Evolutionary conservation across 2,888 invertebrate species (phyloP).

Genomic region (Torymus tubicola): DNA sequence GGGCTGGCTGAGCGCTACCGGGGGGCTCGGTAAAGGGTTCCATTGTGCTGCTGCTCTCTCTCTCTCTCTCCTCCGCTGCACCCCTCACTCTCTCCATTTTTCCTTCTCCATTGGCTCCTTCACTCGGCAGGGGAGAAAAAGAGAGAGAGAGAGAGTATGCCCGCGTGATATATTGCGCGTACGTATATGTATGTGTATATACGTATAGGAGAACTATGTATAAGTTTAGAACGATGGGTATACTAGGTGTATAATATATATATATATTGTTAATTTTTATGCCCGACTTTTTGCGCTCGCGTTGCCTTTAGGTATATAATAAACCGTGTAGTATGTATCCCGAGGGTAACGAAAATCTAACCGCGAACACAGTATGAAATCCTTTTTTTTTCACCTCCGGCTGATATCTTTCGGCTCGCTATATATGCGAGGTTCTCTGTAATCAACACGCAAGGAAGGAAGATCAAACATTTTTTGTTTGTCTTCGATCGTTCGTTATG

Average conservation of each 20-base stretch:
- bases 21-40: conserved; percentile 77
- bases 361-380: conserved; percentile 15
- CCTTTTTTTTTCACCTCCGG: conserved; percentile 43
- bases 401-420: conserved; percentile 3
- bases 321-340: background rate
- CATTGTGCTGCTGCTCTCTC: conserved; percentile 67
- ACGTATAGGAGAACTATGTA: too few relatives aligned
- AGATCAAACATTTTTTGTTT: conserved; percentile 48
- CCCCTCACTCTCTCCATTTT: conserved; percentile 43
- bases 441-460: conserved; percentile 22
- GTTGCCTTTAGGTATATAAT: conserved; percentile 1
- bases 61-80: conserved; percentile 43
- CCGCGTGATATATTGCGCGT: conserved; percentile 72
- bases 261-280: conserved; percentile 75
- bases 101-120: conserved; percentile 58
- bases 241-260: conserved; percentile 58
- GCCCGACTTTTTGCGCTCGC: conserved; percentile 66
- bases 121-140: conserved; percentile 44
- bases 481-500: background rate
- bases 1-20: conserved; percentile 71
- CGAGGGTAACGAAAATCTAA: conserved; percentile 35
- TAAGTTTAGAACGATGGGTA: background rate
- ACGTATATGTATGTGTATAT: background rate
- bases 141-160: conserved; percentile 18
- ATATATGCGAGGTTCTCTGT: background rate